phyloP scores from a whole-genome alignment of 2,113 vertebrate species.

The Octodon degus region DNA sequence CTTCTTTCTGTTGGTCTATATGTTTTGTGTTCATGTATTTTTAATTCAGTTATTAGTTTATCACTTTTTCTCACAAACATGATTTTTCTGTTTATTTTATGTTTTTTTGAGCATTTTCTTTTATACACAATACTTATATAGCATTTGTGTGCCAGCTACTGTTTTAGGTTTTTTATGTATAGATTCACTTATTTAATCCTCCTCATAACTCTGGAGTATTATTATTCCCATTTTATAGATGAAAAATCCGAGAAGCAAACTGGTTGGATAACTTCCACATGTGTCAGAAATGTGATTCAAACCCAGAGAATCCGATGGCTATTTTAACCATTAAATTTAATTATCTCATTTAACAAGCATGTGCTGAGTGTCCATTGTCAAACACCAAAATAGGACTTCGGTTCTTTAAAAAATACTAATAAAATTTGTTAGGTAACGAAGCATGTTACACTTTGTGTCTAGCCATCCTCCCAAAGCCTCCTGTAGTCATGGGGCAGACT shows the following conservation, averaged over 20 bases:
- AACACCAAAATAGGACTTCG: background rate
- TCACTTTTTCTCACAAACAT: background rate
- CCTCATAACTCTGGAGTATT: background rate
- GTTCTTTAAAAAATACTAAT: conserved; percentile 11
- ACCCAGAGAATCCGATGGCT: background rate
- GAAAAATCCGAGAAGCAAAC: background rate
- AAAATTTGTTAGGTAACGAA: background rate
- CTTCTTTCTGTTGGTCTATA: background rate
- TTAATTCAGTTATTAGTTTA: background rate
- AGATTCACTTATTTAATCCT: background rate
- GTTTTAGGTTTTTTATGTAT: background rate
- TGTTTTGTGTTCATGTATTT: background rate
- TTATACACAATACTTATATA: background rate
- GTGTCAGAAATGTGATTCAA: background rate
- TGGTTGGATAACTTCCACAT: background rate
- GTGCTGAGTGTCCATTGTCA: background rate
- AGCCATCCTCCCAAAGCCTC: too few relatives aligned
- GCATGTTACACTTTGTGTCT: too few relatives aligned
- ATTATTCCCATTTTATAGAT: background rate
- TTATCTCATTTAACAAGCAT: background rate
- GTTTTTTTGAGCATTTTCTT: background rate
- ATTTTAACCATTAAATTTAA: background rate
- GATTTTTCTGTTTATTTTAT: background rate
- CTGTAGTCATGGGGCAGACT: too few relatives aligned
- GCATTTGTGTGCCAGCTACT: background rate